Evolutionary conservation across 2,888 invertebrate genomes (phyloP).

Genomic region (Pristionchus arcanus): DNA sequence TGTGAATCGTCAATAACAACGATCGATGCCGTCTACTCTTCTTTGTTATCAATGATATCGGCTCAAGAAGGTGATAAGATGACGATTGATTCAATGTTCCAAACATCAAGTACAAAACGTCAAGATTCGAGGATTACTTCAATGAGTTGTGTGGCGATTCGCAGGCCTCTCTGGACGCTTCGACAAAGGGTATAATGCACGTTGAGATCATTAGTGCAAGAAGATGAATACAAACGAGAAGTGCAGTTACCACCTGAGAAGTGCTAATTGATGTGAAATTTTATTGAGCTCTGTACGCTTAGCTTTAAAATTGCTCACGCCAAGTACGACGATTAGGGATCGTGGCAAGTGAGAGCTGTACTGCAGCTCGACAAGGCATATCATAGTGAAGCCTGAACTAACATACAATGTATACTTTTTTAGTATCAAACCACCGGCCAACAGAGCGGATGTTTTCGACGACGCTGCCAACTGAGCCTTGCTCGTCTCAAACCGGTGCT

Average conservation of each 20-base stretch:
- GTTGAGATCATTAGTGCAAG: constrained; percentile 97
- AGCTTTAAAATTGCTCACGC: constrained; percentile 81
- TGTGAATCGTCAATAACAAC: no score
- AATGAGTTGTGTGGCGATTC: constrained; percentile 80
- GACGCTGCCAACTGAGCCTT: constrained; percentile 95
- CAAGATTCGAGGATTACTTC: constrained; percentile 61
- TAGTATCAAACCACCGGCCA: constrained; percentile 80
- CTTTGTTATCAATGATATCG: not conserved
- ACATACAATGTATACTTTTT: not conserved
- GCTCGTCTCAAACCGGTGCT: constrained; percentile 86
- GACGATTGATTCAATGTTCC: no score
- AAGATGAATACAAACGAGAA: constrained; percentile 93
- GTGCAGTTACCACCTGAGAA: constrained; percentile 86
- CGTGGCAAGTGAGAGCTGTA: constrained; percentile 87
- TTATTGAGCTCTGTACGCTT: no score
- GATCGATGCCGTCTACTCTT: not conserved
- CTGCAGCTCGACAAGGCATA: constrained; percentile 91
- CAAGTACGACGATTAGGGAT: constrained; percentile 88
- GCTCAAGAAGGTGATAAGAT: no score
- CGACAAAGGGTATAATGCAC: constrained; percentile 94
- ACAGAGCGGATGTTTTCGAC: constrained; percentile 92
- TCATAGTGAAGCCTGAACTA: constrained; percentile 72
- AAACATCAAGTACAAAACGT: no score
- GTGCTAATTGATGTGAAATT: not conserved
- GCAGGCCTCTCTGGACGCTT: constrained; percentile 91